These are phyloP conservation scores for Actinernus sp. DNA, from an alignment of 92 coral and sea anemone species.

Conservation along the genomic window DNA sequence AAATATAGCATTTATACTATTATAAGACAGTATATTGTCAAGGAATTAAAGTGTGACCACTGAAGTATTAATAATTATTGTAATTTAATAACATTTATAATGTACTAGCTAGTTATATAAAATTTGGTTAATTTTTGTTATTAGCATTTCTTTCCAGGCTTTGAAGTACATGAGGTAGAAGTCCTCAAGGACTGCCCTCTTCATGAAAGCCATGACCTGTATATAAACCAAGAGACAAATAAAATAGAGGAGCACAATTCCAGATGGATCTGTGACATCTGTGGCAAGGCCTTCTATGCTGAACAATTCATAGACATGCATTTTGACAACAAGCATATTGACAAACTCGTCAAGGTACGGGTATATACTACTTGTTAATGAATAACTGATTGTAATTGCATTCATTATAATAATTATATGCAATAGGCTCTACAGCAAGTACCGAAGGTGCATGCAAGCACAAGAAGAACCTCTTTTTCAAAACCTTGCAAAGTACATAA, in stretches of 20 bases:
- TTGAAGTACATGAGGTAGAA: slow-evolving; percentile 40
- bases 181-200: slow-evolving; percentile 64
- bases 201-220: slow-evolving; percentile 74
- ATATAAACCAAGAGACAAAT: slow-evolving; percentile 69
- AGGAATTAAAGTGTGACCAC: too few relatives aligned
- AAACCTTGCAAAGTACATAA: too few relatives aligned
- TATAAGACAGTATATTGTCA: too few relatives aligned
- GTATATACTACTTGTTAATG: background rate
- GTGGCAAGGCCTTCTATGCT: slow-evolving; percentile 89
- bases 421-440: too few relatives aligned
- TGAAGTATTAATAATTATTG: too few relatives aligned
- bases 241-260: slow-evolving; percentile 79
- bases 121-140: slow-evolving; percentile 2
- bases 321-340: slow-evolving; percentile 84
- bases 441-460: too few relatives aligned
- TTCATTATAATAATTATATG: too few relatives aligned
- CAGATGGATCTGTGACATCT: slow-evolving; percentile 85
- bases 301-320: slow-evolving; percentile 81
- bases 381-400: background rate
- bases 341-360: slow-evolving; percentile 75
- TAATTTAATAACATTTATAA: too few relatives aligned
- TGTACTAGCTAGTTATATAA: too few relatives aligned
- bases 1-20: too few relatives aligned
- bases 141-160: slow-evolving; percentile 77
- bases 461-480: too few relatives aligned